phyloP scores from a whole-genome alignment of 2,797 vertebrate species.

The Pristis pectinata region DNA sequence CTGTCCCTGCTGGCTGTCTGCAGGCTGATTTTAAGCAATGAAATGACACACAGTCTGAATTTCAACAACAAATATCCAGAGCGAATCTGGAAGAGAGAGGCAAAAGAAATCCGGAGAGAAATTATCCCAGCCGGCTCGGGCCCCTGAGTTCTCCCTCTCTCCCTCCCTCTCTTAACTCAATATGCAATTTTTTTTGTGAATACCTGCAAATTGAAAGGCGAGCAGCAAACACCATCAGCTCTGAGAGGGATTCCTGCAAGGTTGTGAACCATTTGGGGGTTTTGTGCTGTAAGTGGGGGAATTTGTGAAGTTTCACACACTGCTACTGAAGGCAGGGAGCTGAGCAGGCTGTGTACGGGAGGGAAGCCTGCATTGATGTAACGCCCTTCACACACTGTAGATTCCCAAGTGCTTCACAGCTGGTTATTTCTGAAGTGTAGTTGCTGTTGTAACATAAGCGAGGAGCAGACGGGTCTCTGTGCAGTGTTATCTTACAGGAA shows the following conservation, averaged over 20 bases:
- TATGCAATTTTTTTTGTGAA: not conserved
- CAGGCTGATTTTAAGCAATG: not conserved
- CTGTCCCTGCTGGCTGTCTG: not conserved
- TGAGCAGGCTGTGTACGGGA: not conserved
- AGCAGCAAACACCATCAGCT: not conserved
- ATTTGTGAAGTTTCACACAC: slow-evolving; percentile 20
- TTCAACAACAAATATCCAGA: slow-evolving; percentile 14
- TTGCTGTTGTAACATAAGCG: not conserved
- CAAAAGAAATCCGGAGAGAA: not conserved
- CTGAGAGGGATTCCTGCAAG: slow-evolving; percentile 7
- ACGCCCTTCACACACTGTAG: not conserved
- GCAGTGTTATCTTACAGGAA: not conserved
- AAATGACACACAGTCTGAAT: slow-evolving; percentile 11
- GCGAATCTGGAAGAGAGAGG: not conserved
- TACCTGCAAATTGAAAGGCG: not conserved
- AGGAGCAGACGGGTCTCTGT: not conserved
- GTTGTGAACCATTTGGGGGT: not conserved
- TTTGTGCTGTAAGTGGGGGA: not conserved
- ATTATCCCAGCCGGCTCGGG: not conserved
- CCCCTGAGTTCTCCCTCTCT: not conserved
- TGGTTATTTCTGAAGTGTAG: not conserved
- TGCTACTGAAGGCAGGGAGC: not conserved
- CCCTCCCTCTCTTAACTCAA: not conserved
- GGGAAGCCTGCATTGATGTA: not conserved
- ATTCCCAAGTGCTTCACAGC: not conserved